These are phyloP conservation scores for Solenopsis fugax DNA, from an alignment of 1,140 invertebrate species.

Conservation along the genomic window DNA sequence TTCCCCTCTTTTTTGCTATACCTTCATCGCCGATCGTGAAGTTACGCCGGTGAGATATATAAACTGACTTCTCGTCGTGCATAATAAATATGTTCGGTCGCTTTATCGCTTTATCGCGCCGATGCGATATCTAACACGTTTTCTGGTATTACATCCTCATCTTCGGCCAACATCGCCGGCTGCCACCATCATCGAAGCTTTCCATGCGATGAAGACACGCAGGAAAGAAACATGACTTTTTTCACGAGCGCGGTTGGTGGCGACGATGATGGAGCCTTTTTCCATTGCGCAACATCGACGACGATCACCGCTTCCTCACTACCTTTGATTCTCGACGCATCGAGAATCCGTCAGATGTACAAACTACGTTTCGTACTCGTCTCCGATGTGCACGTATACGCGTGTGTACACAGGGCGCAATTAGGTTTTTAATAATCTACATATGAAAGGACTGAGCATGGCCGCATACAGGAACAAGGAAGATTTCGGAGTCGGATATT, in stretches of 20 bases:
- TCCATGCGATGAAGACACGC: no score
- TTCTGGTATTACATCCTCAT: not conserved
- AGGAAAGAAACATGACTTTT: not conserved
- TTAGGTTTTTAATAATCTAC: conserved; percentile 3
- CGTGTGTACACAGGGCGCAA: not conserved
- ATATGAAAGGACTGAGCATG: conserved; percentile 1
- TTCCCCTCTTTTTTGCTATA: not conserved
- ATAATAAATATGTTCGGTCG: conserved; percentile 66
- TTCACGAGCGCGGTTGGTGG: no score
- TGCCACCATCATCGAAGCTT: not conserved
- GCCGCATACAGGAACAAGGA: conserved; percentile 11
- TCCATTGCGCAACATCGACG: not conserved
- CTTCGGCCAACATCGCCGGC: not conserved
- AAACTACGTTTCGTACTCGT: not conserved
- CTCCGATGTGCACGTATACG: not conserved
- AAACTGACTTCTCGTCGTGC: conserved; percentile 38
- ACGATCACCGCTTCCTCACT: not conserved
- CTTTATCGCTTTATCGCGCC: conserved; percentile 23
- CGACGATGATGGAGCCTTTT: not conserved
- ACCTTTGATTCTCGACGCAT: no score
- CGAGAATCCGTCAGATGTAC: not conserved
- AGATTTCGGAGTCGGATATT: not conserved
- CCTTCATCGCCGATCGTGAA: conserved; percentile 25
- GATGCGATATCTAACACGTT: not conserved
- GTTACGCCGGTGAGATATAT: conserved; percentile 15